These are phyloP conservation scores for Caenorhabditis sinica DNA, from an alignment of 2,888 invertebrate genomes.

Conservation along the genomic window DNA sequence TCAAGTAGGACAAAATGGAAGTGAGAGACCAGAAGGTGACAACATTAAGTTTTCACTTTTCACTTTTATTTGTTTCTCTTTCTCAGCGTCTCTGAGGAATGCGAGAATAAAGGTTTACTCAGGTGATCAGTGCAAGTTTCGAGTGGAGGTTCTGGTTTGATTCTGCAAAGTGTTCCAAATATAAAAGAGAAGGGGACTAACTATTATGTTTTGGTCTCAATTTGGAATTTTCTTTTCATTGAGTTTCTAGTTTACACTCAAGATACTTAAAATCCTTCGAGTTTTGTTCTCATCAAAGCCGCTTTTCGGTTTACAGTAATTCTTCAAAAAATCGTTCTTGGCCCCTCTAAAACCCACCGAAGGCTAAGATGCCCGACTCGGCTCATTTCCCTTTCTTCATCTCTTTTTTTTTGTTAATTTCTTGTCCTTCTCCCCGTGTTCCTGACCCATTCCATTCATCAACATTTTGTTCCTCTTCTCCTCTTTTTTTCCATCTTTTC, in stretches of 20 bases:
- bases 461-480: neutral
- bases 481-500: neutral
- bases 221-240: neutral
- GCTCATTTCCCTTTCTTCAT: neutral
- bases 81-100: slow-evolving; percentile 24
- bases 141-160: slow-evolving; percentile 26
- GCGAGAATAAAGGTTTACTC: slow-evolving; percentile 24
- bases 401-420: neutral
- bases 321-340: too few species aligned
- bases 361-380: too few species aligned
- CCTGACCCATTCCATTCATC: neutral
- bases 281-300: too few species aligned
- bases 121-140: slow-evolving; percentile 35
- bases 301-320: neutral
- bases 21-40: slow-evolving; percentile 1
- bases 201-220: neutral
- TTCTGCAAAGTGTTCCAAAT: slow-evolving; percentile 10
- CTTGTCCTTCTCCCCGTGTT: neutral
- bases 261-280: too few species aligned
- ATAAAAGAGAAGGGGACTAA: neutral
- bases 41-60: slow-evolving; percentile 44
- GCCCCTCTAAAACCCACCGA: too few species aligned
- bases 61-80: slow-evolving; percentile 19
- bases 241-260: neutral
- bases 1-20: slow-evolving; percentile 13